Percentiles rank a stretch among this genome's conserved stretches.
phyloP scores from a whole-genome alignment of 2,797 vertebrate genomes.

The Loris lydekkerianus region DNA sequence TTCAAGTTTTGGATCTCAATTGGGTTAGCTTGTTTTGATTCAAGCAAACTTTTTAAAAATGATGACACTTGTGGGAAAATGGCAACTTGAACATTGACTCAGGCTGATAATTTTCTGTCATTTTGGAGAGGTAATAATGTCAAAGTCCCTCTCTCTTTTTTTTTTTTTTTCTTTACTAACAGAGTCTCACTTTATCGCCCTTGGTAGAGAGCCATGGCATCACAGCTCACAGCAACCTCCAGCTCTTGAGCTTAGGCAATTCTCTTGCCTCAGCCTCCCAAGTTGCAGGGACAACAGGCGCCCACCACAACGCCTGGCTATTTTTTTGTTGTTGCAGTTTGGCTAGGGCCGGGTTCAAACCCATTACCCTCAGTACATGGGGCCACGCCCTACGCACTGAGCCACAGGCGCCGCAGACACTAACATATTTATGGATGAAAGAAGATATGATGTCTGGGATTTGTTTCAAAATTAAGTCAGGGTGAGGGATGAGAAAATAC shows the following conservation, averaged over 20 bases:
- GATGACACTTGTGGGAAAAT: slow-evolving; percentile 4
- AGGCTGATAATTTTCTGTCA: neutral
- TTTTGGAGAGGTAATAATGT: neutral
- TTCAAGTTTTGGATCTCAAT: neutral
- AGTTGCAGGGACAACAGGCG: too few relatives aligned
- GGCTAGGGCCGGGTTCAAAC: too few relatives aligned
- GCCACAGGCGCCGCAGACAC: neutral
- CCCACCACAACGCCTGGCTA: too few relatives aligned
- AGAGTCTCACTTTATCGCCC: too few relatives aligned
- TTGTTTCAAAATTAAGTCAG: slow-evolving; percentile 32
- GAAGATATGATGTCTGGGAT: neutral
- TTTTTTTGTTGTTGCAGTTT: too few relatives aligned
- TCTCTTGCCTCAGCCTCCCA: too few relatives aligned
- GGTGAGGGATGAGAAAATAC: neutral
- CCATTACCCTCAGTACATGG: too few relatives aligned
- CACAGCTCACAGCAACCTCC: too few relatives aligned
- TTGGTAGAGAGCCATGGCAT: too few relatives aligned
- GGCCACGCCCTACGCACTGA: too few relatives aligned
- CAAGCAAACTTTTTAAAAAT: neutral
- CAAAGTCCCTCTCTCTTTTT: neutral
- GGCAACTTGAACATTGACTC: slow-evolving; percentile 25
- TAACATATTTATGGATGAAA: slow-evolving; percentile 18
- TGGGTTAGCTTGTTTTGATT: neutral
- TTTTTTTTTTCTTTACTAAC: too few relatives aligned
- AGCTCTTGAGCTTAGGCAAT: too few relatives aligned